Percentiles rank a stretch among this genome's conserved stretches.
Conservation (phyloP, 2,113 vertebrate genomes). For the Calcarius ornatus region DNA sequence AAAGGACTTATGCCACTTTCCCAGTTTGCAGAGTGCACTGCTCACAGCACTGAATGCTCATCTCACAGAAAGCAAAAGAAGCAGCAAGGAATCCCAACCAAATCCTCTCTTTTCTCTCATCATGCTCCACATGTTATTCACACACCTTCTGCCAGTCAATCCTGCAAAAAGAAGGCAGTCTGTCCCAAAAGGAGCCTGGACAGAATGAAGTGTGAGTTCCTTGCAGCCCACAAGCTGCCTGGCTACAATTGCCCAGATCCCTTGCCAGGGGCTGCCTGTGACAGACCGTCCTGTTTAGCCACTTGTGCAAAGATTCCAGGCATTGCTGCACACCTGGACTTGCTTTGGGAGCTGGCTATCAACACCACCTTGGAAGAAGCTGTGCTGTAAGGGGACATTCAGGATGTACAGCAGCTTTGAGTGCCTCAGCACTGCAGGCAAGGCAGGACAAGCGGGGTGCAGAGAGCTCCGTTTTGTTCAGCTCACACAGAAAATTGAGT, state of each 20-base stretch:
- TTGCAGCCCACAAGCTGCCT: not conserved
- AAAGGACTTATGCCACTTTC: not conserved
- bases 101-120: not conserved
- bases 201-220: accelerated
- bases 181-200: not conserved
- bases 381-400: not conserved
- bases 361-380: not conserved
- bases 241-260: not conserved
- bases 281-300: not conserved
- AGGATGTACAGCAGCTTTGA: not conserved
- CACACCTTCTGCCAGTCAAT: not conserved
- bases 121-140: accelerated
- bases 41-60: accelerated
- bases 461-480: not conserved
- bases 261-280: not conserved
- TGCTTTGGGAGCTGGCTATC: not conserved
- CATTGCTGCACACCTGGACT: not conserved
- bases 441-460: not conserved
- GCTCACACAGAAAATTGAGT: constrained; percentile 11
- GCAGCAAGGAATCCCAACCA: not conserved
- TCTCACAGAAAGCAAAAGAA: not conserved
- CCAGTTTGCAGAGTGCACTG: not conserved
- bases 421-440: not conserved
- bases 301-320: not conserved
- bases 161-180: not conserved